Base-by-base conservation (phyloP, 2,797 vertebrate species). In the Vireo griseus region DNA sequence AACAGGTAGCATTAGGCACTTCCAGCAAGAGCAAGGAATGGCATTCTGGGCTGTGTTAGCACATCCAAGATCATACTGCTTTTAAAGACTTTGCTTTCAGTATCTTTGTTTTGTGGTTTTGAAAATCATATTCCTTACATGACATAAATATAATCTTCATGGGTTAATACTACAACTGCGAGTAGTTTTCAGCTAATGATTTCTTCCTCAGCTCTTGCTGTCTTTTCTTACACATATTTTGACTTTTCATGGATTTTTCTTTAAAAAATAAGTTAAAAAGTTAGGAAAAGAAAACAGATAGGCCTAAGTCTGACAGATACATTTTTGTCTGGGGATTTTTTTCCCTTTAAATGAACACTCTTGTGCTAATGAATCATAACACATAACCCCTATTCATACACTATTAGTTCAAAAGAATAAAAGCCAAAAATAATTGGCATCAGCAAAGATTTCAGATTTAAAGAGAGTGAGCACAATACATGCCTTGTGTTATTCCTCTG, bases 371-470 rank as follows among this genome's bases (percentile, higher is more conserved):
- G 73, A 88, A 84, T 68, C 54, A 3, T 55, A 89, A 65, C 79
- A 89, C 59, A 51, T 80, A 84, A 84, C 50, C 68, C 21, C 58
- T 66, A 55, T 47, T 94, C 85, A 88, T 72, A 85, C 37, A 39
- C 40, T 63, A 84, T 78, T 88, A 83, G 87, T 77, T 91, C 66
- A 91, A 92, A 93, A 96, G 82, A 97, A 94, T 90, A 95, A 96
- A 95, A 95, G 91, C 89, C 95, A 95, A 91, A 94, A 96, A 96
- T 94, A 96, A 96, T 95, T 89, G 73, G 89, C 82, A 90, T 66
- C 19, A 0, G 76, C 51, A 75, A 90, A 74, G 78, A 93, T 72
- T 96, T 94, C 59, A 48, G 87, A 74, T 94, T 96, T 91, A 44
- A 92, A 95, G 85, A 92, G 78, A 75, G 33, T 19, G 72, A 88